Evolutionary conservation across 2,797 vertebrate genomes (phyloP).

Genomic region (Phrynocephalus vlangalii): DNA sequence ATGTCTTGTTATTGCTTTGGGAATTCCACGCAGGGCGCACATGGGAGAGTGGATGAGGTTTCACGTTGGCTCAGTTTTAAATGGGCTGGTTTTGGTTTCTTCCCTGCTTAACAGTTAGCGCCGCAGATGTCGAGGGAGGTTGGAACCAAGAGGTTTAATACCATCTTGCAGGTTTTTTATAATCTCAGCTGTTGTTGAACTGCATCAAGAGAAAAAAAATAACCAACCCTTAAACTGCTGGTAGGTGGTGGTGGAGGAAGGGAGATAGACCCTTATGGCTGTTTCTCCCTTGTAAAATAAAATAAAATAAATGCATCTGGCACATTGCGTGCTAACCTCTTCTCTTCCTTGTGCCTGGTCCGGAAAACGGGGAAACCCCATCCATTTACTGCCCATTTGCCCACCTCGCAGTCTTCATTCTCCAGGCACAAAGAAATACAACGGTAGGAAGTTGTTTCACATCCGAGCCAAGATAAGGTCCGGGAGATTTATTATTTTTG

Average conservation of each 20-base stretch:
- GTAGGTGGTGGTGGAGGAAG: slow-evolving; percentile 9
- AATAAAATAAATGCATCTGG: slow-evolving; percentile 47
- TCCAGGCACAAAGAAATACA: slow-evolving; percentile 75
- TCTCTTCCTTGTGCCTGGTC: slow-evolving; percentile 71
- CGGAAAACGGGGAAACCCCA: slow-evolving; percentile 78
- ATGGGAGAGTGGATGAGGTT: slow-evolving; percentile 34
- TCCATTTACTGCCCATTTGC: slow-evolving; percentile 74
- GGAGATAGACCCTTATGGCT: slow-evolving; percentile 35
- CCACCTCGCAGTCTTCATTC: slow-evolving; percentile 70
- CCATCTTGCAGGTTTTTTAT: slow-evolving; percentile 70
- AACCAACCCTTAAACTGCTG: neutral
- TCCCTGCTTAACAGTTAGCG: slow-evolving; percentile 59
- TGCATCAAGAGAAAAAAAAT: slow-evolving; percentile 58
- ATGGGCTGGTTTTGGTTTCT: slow-evolving; percentile 33
- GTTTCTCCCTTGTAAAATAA: neutral
- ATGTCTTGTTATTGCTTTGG: slow-evolving; percentile 56
- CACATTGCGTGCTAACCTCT: slow-evolving; percentile 74
- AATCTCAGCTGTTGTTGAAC: slow-evolving; percentile 70
- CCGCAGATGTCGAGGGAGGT: slow-evolving; percentile 63
- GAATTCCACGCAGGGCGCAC: slow-evolving; percentile 52
- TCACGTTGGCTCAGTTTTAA: slow-evolving; percentile 12
- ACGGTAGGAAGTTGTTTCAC: slow-evolving; percentile 85
- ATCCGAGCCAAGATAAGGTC: slow-evolving; percentile 92
- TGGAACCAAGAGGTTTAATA: slow-evolving; percentile 70
- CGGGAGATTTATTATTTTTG: slow-evolving; percentile 90